Evolutionary conservation across 2,797 vertebrate genomes (phyloP).

Genomic region (Dendrocincla tyrannina): DNA sequence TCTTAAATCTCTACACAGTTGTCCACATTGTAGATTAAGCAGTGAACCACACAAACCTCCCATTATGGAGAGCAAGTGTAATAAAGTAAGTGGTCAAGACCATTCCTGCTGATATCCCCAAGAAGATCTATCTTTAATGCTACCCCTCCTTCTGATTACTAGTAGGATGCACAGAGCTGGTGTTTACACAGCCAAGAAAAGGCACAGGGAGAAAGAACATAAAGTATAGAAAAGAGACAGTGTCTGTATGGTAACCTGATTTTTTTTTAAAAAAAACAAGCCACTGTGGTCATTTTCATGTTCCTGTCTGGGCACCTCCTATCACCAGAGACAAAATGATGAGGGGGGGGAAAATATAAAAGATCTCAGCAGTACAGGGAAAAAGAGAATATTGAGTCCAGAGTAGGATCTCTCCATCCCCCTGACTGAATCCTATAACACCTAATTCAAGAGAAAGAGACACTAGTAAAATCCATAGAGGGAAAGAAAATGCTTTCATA

Average conservation of each 20-base stretch:
- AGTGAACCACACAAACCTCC: neutral
- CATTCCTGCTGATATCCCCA: neutral
- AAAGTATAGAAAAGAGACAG: neutral
- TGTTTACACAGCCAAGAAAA: neutral
- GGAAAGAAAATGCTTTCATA: conserved; percentile 36
- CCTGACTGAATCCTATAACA: conserved; percentile 23
- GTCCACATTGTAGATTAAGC: neutral
- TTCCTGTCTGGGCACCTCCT: neutral
- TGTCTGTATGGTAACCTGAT: neutral
- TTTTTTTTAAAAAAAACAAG: neutral
- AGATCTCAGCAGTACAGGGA: neutral
- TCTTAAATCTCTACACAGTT: neutral
- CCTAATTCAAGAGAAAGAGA: neutral
- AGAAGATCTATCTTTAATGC: neutral
- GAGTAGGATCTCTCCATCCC: neutral
- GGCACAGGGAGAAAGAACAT: neutral
- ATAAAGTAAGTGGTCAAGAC: neutral
- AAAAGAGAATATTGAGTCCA: neutral
- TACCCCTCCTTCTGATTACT: neutral
- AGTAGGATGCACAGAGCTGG: neutral
- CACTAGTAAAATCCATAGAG: conserved; percentile 32
- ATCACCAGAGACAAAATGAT: neutral
- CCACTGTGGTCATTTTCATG: neutral
- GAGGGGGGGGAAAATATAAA: neutral
- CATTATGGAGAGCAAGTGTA: neutral